Percentiles rank a stretch among this genome's conserved stretches.
Evolutionary conservation across 2,797 vertebrate genomes (phyloP).

Genomic region (Ctenochaetus hawaiiensis): DNA sequence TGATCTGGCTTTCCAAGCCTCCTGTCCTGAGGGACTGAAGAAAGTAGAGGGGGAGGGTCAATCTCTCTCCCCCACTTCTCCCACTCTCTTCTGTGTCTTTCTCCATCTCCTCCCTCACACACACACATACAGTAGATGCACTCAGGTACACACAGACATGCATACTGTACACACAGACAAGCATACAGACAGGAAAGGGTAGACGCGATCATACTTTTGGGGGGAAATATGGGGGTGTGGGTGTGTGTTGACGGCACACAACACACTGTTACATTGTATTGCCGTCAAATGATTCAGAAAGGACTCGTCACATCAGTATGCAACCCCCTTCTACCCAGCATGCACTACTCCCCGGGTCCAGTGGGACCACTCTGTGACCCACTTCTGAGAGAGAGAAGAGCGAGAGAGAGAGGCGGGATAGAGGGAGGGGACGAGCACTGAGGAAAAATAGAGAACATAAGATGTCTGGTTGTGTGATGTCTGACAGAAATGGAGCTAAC

Average conservation of each 20-base stretch:
- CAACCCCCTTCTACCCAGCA: constrained; percentile 84
- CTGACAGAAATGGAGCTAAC: constrained; percentile 85
- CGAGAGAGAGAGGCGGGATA: constrained; percentile 69
- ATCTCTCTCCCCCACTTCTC: constrained; percentile 37
- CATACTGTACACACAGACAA: constrained; percentile 23
- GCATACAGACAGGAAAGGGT: constrained; percentile 58
- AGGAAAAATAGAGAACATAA: constrained; percentile 83
- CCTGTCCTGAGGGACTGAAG: constrained; percentile 80
- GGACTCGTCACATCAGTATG: constrained; percentile 85
- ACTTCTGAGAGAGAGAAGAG: constrained; percentile 81
- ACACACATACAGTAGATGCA: constrained; percentile 60
- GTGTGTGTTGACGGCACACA: constrained; percentile 36
- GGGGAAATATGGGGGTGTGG: constrained; percentile 1
- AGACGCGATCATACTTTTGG: constrained; percentile 86
- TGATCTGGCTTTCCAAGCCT: constrained; percentile 82
- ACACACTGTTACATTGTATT: constrained; percentile 70
- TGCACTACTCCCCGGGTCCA: constrained; percentile 83
- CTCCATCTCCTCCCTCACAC: constrained; percentile 42
- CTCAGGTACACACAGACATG: constrained; percentile 60
- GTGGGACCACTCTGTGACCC: constrained; percentile 87
- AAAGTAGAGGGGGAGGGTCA: constrained; percentile 76
- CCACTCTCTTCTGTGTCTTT: constrained; percentile 59
- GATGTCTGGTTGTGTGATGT: constrained; percentile 82
- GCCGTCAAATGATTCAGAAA: constrained; percentile 83
- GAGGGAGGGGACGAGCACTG: constrained; percentile 74